These are phyloP conservation scores for Calephelis virginiensis DNA, from an alignment of 1,140 invertebrate genomes.

Conservation along the genomic window DNA sequence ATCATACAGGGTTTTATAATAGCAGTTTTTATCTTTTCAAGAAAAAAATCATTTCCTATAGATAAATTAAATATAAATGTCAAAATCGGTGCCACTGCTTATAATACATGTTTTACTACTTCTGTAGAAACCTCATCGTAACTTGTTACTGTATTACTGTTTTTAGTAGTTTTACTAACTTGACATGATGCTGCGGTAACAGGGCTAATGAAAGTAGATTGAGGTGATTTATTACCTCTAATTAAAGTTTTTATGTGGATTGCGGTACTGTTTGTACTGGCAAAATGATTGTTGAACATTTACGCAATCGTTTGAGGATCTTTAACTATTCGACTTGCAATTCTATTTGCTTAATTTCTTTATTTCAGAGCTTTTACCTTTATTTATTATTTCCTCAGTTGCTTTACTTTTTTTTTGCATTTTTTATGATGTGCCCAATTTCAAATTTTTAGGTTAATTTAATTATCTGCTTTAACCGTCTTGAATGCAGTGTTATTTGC, in stretches of 20 bases:
- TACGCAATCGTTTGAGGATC: background rate
- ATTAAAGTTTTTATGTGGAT: background rate
- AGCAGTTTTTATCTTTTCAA: background rate
- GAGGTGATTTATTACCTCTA: background rate
- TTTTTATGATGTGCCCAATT: background rate
- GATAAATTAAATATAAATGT: background rate
- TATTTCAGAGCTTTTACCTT: background rate
- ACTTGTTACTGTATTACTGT: background rate
- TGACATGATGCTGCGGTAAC: background rate
- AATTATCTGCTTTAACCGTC: background rate
- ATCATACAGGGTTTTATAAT: background rate
- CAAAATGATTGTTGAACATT: background rate
- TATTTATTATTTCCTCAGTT: background rate
- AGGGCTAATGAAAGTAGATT: background rate
- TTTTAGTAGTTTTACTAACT: background rate
- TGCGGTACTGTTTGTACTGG: background rate
- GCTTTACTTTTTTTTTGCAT: background rate
- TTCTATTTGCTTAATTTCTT: background rate
- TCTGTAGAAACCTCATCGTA: background rate
- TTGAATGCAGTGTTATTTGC: background rate
- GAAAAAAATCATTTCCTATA: background rate
- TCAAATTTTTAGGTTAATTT: background rate
- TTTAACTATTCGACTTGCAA: background rate
- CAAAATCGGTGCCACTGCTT: background rate
- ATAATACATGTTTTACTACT: background rate